phyloP scores from a whole-genome alignment of 2,113 vertebrate genomes.

The Mirounga angustirostris region DNA sequence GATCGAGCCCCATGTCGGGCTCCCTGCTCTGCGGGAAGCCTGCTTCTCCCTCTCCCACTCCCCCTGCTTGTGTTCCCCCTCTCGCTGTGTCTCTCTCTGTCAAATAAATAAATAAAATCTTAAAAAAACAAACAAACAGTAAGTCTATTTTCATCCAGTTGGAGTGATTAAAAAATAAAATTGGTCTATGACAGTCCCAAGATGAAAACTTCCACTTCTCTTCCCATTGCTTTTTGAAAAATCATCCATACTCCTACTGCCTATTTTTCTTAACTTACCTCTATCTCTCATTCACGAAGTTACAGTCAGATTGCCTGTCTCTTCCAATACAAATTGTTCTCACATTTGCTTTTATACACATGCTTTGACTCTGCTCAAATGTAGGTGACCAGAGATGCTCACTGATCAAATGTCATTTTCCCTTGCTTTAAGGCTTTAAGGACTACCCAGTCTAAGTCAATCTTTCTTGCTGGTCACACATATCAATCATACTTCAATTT shows the following conservation, averaged over 20 bases:
- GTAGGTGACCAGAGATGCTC: neutral
- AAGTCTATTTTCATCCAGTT: neutral
- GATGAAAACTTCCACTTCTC: neutral
- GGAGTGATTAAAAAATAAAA: neutral
- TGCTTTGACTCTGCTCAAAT: neutral
- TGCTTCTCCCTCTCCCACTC: too few relatives aligned
- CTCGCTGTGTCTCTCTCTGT: too few relatives aligned
- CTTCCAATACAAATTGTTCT: neutral
- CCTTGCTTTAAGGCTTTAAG: neutral
- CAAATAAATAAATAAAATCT: too few relatives aligned
- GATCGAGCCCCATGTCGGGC: too few relatives aligned
- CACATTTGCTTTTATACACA: neutral
- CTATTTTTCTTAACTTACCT: neutral
- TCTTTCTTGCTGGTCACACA: neutral
- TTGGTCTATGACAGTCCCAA: accelerated
- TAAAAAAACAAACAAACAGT: neutral
- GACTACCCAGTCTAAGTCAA: neutral
- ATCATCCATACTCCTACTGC: neutral
- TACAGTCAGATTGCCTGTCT: neutral
- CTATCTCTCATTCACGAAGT: neutral
- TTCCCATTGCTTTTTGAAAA: neutral
- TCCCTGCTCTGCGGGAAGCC: too few relatives aligned
- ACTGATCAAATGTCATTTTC: neutral
- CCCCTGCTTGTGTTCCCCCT: too few relatives aligned
- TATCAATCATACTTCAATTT: neutral